These are phyloP conservation scores for Ephydatia muelleri DNA, from an alignment of 37 sponge, comb jelly and placozoan species.

Conservation along the genomic window DNA sequence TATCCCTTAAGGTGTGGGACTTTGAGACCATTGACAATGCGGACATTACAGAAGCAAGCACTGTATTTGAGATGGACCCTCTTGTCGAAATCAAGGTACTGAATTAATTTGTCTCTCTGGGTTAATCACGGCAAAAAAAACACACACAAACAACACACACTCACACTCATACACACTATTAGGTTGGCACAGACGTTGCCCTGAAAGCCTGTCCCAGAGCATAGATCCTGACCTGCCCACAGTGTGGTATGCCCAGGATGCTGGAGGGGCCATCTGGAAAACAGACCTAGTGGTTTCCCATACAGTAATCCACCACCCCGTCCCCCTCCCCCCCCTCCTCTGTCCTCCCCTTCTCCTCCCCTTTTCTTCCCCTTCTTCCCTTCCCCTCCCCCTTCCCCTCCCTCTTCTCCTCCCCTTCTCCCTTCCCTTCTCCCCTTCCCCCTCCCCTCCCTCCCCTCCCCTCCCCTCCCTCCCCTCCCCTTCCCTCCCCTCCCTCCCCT, in stretches of 20 bases:
- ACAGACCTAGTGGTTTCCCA: constrained; percentile 89
- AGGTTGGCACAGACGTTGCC: constrained; percentile 80
- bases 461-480: too few species aligned
- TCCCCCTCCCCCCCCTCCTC: too few species aligned
- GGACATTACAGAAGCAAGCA: constrained; percentile 96
- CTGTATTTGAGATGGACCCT: constrained; percentile 95
- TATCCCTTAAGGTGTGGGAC: constrained; percentile 87
- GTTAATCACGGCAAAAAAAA: not conserved
- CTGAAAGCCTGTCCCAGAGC: constrained; percentile 71
- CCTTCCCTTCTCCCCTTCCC: too few species aligned
- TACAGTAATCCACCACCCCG: constrained; percentile 78
- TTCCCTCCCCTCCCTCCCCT: too few species aligned
- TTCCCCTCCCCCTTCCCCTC: too few species aligned
- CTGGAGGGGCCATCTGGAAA: constrained; percentile 95
- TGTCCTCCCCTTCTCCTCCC: too few species aligned
- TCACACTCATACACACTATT: not conserved
- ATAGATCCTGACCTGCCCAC: constrained; percentile 85
- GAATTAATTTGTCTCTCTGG: not conserved
- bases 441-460: too few species aligned
- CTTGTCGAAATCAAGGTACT: constrained; percentile 89
- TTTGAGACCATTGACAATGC: constrained; percentile 98
- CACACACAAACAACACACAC: too few species aligned
- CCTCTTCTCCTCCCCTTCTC: too few species aligned
- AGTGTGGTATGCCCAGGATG: constrained; percentile 97
- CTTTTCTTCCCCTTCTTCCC: too few species aligned